Conservation (phyloP, 2,113 vertebrate species). For the Phyllopteryx taeniolatus region DNA sequence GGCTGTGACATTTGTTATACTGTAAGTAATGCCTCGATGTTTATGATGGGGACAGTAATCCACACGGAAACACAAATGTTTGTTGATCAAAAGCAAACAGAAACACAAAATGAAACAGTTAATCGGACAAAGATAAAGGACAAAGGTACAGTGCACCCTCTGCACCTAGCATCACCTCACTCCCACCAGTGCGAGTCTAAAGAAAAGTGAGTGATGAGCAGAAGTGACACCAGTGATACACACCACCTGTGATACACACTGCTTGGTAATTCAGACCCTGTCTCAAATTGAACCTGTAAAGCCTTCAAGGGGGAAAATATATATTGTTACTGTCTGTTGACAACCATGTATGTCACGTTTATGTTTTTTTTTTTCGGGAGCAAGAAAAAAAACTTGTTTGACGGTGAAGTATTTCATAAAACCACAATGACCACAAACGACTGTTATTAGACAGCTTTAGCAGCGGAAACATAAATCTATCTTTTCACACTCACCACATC, state of each 20-base stretch:
- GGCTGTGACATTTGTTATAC: conserved; percentile 36
- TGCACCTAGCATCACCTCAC: background rate
- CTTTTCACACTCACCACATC: background rate
- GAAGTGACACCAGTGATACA: conserved; percentile 39
- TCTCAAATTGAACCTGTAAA: conserved; percentile 56
- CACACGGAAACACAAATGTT: background rate
- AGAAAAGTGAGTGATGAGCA: conserved; percentile 43
- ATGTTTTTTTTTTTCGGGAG: background rate
- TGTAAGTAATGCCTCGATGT: conserved; percentile 32
- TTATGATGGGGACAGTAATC: conserved; percentile 33
- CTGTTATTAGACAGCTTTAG: conserved; percentile 5
- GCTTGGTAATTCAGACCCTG: conserved; percentile 48
- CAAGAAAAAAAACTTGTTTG: background rate
- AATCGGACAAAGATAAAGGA: conserved; percentile 12
- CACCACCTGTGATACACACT: conserved; percentile 47
- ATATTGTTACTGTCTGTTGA: background rate
- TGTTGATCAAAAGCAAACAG: background rate
- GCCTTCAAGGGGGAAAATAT: conserved; percentile 41
- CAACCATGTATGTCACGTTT: conserved; percentile 2
- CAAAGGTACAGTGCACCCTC: conserved; percentile 14
- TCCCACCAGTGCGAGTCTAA: conserved; percentile 24
- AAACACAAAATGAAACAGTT: conserved; percentile 12
- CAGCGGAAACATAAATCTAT: background rate
- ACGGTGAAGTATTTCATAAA: conserved; percentile 2
- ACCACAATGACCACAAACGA: conserved; percentile 1